Conservation (phyloP, 2,113 vertebrate genomes). For the Ammodytes dubius region DNA sequence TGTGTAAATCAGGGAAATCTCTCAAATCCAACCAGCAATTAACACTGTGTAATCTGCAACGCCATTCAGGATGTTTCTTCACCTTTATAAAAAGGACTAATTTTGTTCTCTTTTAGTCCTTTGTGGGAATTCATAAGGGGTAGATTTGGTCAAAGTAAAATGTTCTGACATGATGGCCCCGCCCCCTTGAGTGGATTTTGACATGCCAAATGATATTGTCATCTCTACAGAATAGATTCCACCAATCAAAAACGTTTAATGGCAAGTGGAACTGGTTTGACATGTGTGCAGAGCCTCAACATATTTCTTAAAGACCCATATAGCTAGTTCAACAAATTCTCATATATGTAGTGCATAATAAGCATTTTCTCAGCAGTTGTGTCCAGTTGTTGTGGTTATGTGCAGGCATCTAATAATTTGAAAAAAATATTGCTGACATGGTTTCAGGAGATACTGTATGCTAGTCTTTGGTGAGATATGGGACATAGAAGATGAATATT, state of each 20-base stretch:
- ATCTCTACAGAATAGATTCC: not conserved
- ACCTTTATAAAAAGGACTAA: not conserved
- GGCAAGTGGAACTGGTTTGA: too few relatives aligned
- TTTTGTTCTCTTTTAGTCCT: not conserved
- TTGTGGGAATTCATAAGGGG: too few relatives aligned
- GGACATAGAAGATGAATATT: too few relatives aligned
- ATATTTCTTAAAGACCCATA: not conserved
- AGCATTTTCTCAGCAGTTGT: not conserved
- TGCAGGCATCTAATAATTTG: not conserved
- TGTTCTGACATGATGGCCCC: too few relatives aligned
- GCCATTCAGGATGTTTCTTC: not conserved
- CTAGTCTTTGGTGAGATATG: not conserved
- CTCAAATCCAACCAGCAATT: slow-evolving; percentile 18
- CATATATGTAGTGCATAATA: not conserved
- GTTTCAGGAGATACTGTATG: not conserved
- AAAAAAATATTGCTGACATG: too few relatives aligned
- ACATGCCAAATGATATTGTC: too few relatives aligned
- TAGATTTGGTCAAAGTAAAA: too few relatives aligned
- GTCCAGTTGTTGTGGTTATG: not conserved
- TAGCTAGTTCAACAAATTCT: not conserved
- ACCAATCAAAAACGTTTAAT: not conserved
- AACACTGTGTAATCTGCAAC: not conserved
- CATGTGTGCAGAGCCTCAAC: not conserved
- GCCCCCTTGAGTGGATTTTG: too few relatives aligned
- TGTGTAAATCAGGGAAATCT: slow-evolving; percentile 37